A percentile compares a stretch with the other conserved stretches of the same genome.
Conservation (phyloP, 2,797 vertebrate genomes). For the Chromobotia macracanthus region DNA sequence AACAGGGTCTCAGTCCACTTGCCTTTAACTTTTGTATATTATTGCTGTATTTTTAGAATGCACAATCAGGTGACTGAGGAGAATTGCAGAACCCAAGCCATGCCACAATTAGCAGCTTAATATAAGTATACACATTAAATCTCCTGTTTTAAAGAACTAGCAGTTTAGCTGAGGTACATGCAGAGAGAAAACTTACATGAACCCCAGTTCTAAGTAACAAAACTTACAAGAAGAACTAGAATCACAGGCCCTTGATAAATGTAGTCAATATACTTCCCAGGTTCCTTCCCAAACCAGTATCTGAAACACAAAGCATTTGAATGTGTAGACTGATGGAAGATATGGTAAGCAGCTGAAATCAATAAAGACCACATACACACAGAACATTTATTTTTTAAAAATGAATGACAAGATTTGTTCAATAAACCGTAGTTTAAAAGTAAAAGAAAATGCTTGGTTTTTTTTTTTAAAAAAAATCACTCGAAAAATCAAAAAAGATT, state of each 20-base stretch:
- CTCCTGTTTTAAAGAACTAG: neutral
- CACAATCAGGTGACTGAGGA: neutral
- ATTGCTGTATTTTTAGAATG: neutral
- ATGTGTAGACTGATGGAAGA: neutral
- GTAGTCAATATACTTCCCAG: conserved; percentile 81
- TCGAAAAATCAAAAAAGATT: too few relatives aligned
- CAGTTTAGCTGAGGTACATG: neutral
- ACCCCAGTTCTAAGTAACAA: neutral
- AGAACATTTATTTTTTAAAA: neutral
- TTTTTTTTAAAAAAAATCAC: too few relatives aligned
- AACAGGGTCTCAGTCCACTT: neutral
- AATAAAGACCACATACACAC: neutral
- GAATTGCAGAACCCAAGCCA: neutral
- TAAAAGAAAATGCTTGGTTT: neutral
- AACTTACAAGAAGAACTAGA: conserved; percentile 92
- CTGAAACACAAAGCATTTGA: conserved; percentile 68
- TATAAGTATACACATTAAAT: neutral
- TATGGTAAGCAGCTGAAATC: neutral
- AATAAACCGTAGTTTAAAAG: neutral
- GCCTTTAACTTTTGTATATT: neutral
- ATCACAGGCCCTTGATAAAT: conserved; percentile 86
- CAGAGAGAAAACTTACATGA: neutral
- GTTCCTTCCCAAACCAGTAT: conserved; percentile 98
- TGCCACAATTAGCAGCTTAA: neutral
- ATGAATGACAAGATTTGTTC: neutral